A percentile compares a stretch with the other conserved stretches of the same genome.
Conservation (phyloP, 2,888 invertebrate species). For the Oscheius onirici region DNA sequence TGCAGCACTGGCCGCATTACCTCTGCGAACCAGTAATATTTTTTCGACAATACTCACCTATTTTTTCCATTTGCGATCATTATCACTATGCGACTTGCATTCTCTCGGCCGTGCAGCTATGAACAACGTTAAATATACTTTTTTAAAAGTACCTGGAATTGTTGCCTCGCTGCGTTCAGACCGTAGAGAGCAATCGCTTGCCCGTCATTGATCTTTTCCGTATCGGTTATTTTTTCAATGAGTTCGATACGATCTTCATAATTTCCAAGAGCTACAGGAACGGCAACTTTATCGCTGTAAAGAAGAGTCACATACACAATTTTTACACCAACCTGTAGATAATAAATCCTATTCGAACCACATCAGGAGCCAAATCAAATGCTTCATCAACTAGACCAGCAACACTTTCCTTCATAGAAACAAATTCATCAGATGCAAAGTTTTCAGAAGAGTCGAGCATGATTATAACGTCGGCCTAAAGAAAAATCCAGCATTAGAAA, state of each 20-base stretch:
- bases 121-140: too few species aligned
- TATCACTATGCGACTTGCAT: conserved; percentile 64
- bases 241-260: conserved; percentile 70
- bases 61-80: conserved; percentile 68
- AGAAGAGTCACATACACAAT: too few species aligned
- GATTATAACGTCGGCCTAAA: conserved; percentile 64
- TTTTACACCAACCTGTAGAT: conserved; percentile 59
- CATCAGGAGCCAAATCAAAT: conserved; percentile 69
- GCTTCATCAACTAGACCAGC: conserved; percentile 67
- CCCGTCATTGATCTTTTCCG: conserved; percentile 62
- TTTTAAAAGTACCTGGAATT: conserved; percentile 55
- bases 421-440: conserved; percentile 62
- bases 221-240: conserved; percentile 63
- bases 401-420: conserved; percentile 63
- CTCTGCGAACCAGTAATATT: conserved; percentile 43
- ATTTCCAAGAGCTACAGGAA: conserved; percentile 69
- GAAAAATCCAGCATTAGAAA: not conserved
- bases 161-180: conserved; percentile 68
- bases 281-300: conserved; percentile 68
- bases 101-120: conserved; percentile 63
- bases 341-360: conserved; percentile 67
- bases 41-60: conserved; percentile 38
- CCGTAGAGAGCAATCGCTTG: conserved; percentile 67
- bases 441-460: conserved; percentile 69
- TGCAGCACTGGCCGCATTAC: conserved; percentile 67